phyloP scores from a whole-genome alignment of 2,113 vertebrate species.

The Brachirus orientalis region DNA sequence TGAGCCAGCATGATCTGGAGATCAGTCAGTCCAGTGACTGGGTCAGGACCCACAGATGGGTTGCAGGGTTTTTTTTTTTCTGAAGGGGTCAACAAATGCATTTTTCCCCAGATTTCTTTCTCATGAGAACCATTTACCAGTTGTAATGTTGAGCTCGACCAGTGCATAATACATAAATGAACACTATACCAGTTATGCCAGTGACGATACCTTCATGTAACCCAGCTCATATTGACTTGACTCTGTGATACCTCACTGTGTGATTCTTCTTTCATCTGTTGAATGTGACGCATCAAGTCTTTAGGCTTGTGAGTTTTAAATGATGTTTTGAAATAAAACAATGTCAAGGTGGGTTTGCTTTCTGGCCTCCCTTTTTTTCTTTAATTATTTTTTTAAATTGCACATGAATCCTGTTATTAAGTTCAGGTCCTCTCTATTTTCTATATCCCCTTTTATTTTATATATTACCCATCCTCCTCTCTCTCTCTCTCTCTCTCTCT shows the following conservation, averaged over 20 bases:
- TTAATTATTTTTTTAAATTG: no score
- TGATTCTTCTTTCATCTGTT: conserved; percentile 20
- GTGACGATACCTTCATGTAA: conserved; percentile 24
- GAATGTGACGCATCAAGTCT: conserved; percentile 63
- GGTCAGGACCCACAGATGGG: no score
- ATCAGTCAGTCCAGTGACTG: no score
- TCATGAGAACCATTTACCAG: no score
- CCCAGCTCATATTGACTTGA: conserved; percentile 30
- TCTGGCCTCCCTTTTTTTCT: no score
- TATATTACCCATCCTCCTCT: background rate
- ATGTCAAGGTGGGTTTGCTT: no score
- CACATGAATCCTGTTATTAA: background rate
- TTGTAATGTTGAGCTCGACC: no score
- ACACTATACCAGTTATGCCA: conserved; percentile 22
- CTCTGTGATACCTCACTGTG: conserved; percentile 62
- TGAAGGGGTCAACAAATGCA: no score
- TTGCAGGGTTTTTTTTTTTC: no score
- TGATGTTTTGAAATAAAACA: conserved; percentile 66
- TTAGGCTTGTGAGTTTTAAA: conserved; percentile 61
- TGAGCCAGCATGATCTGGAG: conserved; percentile 5
- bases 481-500: background rate
- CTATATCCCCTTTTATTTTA: no score
- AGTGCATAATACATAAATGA: conserved; percentile 5
- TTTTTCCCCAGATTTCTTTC: no score
- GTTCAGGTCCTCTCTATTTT: no score